Percentiles rank a stretch among this genome's conserved stretches.
Conservation (phyloP, 2,888 invertebrate species). For the Cheiracanthium punctorium region DNA sequence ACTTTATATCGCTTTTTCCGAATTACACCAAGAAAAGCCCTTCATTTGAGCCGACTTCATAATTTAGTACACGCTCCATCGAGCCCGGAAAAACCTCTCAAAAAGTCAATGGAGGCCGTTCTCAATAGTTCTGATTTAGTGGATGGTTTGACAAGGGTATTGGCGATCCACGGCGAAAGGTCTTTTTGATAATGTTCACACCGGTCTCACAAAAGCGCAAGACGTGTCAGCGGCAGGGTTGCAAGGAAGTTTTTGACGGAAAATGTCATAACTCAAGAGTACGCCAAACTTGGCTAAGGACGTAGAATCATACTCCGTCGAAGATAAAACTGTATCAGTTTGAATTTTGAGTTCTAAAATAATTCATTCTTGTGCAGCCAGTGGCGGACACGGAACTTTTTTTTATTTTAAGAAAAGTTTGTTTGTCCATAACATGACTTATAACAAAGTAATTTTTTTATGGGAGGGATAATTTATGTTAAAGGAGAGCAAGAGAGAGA, state of each 20-base stretch:
- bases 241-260: not conserved
- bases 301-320: no score
- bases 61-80: constrained; percentile 53
- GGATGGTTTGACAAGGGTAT: constrained; percentile 67
- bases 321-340: no score
- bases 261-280: constrained; percentile 2
- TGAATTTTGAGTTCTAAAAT: no score
- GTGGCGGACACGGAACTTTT: no score
- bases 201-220: constrained; percentile 40
- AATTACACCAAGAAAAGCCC: constrained; percentile 30
- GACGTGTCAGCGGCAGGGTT: constrained; percentile 44
- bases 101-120: constrained; percentile 33
- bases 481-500: no score
- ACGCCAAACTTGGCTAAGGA: constrained; percentile 14
- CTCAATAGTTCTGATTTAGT: constrained; percentile 67
- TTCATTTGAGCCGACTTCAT: constrained; percentile 61
- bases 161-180: constrained; percentile 22
- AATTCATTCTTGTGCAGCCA: no score
- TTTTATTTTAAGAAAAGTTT: no score
- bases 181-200: constrained; percentile 67
- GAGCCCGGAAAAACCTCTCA: constrained; percentile 44
- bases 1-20: constrained; percentile 18
- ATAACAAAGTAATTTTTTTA: no score
- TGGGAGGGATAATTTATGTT: no score
- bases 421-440: no score